Evolutionary conservation across 2,113 vertebrate species (phyloP), one percentile per base, ranked within the genome.

Genomic region (Stomatorhinus ivindoensis): DNA sequence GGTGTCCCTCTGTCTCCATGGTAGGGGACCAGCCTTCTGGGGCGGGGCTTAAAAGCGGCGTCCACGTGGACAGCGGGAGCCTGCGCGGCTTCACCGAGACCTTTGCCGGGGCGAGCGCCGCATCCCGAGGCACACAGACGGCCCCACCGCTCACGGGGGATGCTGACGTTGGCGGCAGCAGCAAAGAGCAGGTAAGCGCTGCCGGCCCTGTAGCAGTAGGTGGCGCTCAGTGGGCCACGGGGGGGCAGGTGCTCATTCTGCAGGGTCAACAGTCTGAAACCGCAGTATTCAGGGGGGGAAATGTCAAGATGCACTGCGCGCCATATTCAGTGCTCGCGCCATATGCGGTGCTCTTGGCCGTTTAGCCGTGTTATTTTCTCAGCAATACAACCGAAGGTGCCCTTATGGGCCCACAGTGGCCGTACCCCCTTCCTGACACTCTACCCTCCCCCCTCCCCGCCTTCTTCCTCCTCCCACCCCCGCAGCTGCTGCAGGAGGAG

Each of bases 401-500:
- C 80, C 21, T 47, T 47, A 3, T 44, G 44, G 44, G 42, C 35
- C 82, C 7, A 10, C 58, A 73, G 19, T 65, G 76, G 48, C 31
- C 10, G 46, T 15, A 9, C 31, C 4, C 31, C 15, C 5, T 53
- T 4, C 61, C 61, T 65, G 27, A 55, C 83, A 3, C 80, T 51
- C 35, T 88, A 19, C 27, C 35, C 27, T n/a, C 7, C 15, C 35
- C 9, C 24, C 24, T 2, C 42, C 7, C n/a, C 51, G 0, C 53
- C 53, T 8, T 58, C 42, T 88, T 31, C 19, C 46, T 51, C 24
- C 31, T 65, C 31, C 80, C 58, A 21, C 83, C 19, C 27, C 44
- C 15, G 3, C 93, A 96, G 95, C 91, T 95, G 97, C 96, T 99
- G 91, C 76, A 95, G 87, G 97, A 99, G 92, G 98, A 99, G 94